Evolutionary conservation across 2,888 invertebrate genomes (phyloP).

Genomic region (Campoplex nolae): DNA sequence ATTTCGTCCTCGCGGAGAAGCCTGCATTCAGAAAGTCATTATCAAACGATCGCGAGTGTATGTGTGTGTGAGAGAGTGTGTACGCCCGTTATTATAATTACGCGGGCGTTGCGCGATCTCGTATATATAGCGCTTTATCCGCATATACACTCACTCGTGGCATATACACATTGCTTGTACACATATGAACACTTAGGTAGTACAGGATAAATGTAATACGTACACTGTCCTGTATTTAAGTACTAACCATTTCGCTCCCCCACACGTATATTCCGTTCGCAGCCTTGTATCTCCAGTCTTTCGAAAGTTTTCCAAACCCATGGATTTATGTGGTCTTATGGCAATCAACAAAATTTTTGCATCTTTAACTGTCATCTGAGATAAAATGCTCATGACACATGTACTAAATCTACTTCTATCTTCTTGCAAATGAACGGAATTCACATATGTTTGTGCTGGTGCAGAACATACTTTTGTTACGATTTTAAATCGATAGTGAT

Average conservation of each 20-base stretch:
- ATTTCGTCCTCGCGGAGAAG: constrained; percentile 78
- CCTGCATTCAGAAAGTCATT: constrained; percentile 81
- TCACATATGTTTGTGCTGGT: no score
- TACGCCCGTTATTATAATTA: constrained; percentile 78
- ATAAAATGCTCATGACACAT: no score
- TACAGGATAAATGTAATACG: constrained; percentile 36
- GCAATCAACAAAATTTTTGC: neutral
- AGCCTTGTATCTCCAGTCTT: constrained; percentile 50
- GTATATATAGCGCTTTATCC: constrained; percentile 2
- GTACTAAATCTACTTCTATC: no score
- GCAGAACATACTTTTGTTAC: no score
- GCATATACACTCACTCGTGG: neutral
- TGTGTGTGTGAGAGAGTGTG: constrained; percentile 32
- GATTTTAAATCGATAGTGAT: neutral
- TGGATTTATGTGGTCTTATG: neutral
- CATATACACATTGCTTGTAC: neutral
- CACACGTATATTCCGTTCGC: constrained; percentile 35
- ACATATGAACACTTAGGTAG: neutral
- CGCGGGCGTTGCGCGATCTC: constrained; percentile 73
- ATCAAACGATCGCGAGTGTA: constrained; percentile 75
- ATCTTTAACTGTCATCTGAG: neutral
- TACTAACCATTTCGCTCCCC: constrained; percentile 37
- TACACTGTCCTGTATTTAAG: constrained; percentile 44
- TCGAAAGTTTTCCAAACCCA: constrained; percentile 38
- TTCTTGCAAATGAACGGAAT: no score